Base-by-base conservation (phyloP, 2,113 vertebrate species). In the Vidua macroura region DNA sequence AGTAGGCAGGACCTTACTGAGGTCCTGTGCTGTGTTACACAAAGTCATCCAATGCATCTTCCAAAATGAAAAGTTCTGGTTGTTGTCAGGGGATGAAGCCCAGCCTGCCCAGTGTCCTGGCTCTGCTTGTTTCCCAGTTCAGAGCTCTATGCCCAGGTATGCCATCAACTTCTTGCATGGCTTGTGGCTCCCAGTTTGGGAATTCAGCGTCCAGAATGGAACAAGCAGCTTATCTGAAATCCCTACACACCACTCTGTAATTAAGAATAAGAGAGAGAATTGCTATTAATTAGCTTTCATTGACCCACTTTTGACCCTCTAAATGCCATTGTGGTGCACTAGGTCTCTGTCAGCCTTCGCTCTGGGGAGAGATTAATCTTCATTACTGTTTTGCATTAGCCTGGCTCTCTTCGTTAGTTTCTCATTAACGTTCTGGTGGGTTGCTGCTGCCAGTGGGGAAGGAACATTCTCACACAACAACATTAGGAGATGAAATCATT, bases 291-390 rank as follows among this genome's bases (percentile, higher is more conserved):
- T 94, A 92, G 78, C 79, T 91, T 70, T 91, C 75, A 70, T 55
- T 95, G 91, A 92, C 92, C 72, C 48, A 88, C 68, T 95, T 95
- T 56, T 95, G 95, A 94, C 94, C 92, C 87, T 93, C 75, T 77
- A 67, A 85, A 93, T 48, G 63, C 46, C 4, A 2, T 87, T 92
- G 82, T 1, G 6, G 84, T 85, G 51, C 24, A 25, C 51, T 33
- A 66, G 78, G 87, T 90, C 87, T 93, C 79, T 66, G 90, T 85
- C 60, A 33, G 55, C 55, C 48, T 58, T 39, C 6, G 51, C 94
- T 94, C 92, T 41, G 37, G 87, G 90, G 96, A 95, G 51, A 83
- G 30, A 91, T 95, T 95, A 48, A 77, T 96, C 85, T 94, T 95
- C 85, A 80, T 96, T 95, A 93, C 46, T 35, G 35, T 53, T 91